Conservation (phyloP, 2,113 vertebrate genomes). For the Dromiciops gliroides region DNA sequence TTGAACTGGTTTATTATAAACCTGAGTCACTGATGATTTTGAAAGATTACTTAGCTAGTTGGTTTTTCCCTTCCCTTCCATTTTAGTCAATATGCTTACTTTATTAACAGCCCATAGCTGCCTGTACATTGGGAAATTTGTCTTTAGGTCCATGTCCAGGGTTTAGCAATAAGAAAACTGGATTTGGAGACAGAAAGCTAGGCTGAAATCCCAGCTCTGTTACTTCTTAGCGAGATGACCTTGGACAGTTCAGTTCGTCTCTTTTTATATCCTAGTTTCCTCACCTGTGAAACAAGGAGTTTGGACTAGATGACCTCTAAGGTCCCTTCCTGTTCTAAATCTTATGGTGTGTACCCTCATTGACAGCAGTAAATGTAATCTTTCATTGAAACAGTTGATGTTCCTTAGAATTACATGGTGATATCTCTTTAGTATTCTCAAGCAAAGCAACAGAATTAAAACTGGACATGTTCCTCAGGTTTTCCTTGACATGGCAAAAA, state of each 20-base stretch:
- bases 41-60: background rate
- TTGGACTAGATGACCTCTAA: background rate
- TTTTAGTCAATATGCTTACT: background rate
- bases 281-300: background rate
- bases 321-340: background rate
- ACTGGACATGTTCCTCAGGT: background rate
- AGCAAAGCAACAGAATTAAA: no score
- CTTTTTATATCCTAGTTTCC: background rate
- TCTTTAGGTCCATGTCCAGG: background rate
- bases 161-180: background rate
- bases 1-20: background rate
- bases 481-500: background rate
- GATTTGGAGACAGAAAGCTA: background rate
- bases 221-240: background rate
- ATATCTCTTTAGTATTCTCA: no score
- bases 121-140: background rate
- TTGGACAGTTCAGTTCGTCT: background rate
- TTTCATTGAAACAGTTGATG: background rate
- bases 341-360: background rate
- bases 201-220: background rate
- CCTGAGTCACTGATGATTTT: background rate
- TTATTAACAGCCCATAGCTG: background rate
- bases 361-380: background rate
- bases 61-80: background rate
- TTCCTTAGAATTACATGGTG: background rate